phyloP scores from a whole-genome alignment of 2,113 vertebrate genomes.

The Psilopsiagon aymara region DNA sequence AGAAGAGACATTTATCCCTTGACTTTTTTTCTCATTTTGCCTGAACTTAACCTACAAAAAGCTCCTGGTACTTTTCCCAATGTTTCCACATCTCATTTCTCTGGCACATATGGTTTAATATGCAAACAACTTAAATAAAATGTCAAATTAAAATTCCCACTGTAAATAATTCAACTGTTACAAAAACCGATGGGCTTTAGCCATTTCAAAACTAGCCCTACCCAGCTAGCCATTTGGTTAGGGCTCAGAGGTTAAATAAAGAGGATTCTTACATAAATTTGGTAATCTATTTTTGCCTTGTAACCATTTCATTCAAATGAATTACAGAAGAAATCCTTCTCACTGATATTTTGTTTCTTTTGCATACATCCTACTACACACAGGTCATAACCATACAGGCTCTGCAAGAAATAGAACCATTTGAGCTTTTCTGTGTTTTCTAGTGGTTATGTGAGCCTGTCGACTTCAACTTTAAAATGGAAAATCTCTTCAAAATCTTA shows the following conservation, averaged over 20 bases:
- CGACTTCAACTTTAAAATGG: slow-evolving; percentile 29
- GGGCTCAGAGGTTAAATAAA: slow-evolving; percentile 20
- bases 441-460: slow-evolving; percentile 31
- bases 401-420: background rate
- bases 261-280: slow-evolving; percentile 1
- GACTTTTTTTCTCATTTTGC: background rate
- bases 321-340: background rate
- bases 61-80: slow-evolving; percentile 43
- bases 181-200: slow-evolving; percentile 10
- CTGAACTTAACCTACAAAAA: slow-evolving; percentile 49
- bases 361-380: background rate
- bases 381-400: background rate
- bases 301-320: slow-evolving; percentile 29
- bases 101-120: slow-evolving; percentile 66
- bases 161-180: slow-evolving; percentile 35
- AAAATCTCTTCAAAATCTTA: slow-evolving; percentile 50
- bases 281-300: slow-evolving; percentile 26
- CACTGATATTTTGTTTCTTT: background rate
- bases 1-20: slow-evolving; percentile 3
- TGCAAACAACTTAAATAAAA: slow-evolving; percentile 59
- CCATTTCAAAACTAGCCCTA: slow-evolving; percentile 28
- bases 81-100: slow-evolving; percentile 35
- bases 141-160: slow-evolving; percentile 58
- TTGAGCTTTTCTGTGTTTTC: slow-evolving; percentile 24
- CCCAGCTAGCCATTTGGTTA: slow-evolving; percentile 35